phyloP scores from a whole-genome alignment of 2,888 invertebrate genomes.

The Drosophila rellima region DNA sequence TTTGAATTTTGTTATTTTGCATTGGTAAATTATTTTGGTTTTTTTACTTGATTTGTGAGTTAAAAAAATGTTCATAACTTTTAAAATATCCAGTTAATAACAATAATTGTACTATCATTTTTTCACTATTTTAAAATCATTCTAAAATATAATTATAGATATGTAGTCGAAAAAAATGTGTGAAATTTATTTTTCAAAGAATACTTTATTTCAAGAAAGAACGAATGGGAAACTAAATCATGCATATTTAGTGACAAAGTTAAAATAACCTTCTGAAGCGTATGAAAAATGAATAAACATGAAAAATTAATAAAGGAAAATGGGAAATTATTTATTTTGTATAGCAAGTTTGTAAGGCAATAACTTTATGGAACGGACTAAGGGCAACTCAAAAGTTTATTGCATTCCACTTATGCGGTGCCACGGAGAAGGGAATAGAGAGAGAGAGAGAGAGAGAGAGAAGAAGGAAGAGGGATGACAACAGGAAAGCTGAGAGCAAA shows the following conservation, averaged over 20 bases:
- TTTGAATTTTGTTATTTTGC: too few species aligned
- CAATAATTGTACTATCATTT: background rate
- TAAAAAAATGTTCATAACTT: background rate
- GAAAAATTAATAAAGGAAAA: conserved; percentile 31
- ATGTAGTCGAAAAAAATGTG: too few species aligned
- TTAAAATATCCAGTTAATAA: background rate
- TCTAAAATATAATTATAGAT: background rate
- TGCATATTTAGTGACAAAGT: background rate
- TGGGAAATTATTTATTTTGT: conserved; percentile 40
- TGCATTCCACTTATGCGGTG: conserved; percentile 65
- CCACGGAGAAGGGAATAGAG: background rate
- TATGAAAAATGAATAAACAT: background rate
- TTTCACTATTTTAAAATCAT: background rate
- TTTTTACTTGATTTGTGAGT: too few species aligned
- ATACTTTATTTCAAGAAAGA: background rate
- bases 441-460: background rate
- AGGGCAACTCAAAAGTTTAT: conserved; percentile 62
- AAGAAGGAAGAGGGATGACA: background rate
- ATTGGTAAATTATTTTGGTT: too few species aligned
- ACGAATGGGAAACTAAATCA: too few species aligned
- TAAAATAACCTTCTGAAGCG: background rate
- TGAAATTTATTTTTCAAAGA: too few species aligned
- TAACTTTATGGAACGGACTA: conserved; percentile 43
- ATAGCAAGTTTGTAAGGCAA: conserved; percentile 49
- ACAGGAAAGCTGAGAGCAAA: background rate